Conservation (phyloP, 1,140 invertebrate genomes). For the Drosophila pallidifrons region DNA sequence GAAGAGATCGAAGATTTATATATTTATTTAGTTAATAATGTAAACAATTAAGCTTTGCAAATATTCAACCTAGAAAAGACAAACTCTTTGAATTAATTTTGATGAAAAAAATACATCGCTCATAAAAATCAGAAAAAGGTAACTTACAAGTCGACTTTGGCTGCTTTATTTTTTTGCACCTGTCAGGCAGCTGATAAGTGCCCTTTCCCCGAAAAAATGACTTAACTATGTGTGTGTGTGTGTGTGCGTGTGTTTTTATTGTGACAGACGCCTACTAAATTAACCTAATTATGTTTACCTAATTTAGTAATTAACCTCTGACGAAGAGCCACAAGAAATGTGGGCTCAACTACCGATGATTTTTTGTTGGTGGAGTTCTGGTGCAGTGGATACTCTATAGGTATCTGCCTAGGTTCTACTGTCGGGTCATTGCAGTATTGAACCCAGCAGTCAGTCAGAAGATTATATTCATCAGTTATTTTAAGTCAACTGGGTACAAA, state of each 20-base stretch:
- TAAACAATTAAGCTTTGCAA: too few species aligned
- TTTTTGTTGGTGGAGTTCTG: slow-evolving; percentile 10
- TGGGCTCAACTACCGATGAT: slow-evolving; percentile 42
- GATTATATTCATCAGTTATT: too few species aligned
- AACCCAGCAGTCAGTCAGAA: too few species aligned
- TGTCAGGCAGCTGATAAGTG: slow-evolving; percentile 54
- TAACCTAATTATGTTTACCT: slow-evolving; percentile 82
- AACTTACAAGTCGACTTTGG: slow-evolving; percentile 4
- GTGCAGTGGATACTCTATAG: too few species aligned
- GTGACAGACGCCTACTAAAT: slow-evolving; percentile 57
- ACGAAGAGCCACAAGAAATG: slow-evolving; percentile 60
- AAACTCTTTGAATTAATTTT: too few species aligned
- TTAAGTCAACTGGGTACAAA: too few species aligned
- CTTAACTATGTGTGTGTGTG: slow-evolving; percentile 38
- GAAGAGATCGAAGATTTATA: background rate
- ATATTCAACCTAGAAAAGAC: too few species aligned
- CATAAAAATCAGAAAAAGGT: background rate
- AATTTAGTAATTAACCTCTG: slow-evolving; percentile 78
- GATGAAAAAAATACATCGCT: too few species aligned
- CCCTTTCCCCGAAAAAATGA: slow-evolving; percentile 32
- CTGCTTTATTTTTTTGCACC: slow-evolving; percentile 34
- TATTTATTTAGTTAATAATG: too few species aligned
- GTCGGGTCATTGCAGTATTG: too few species aligned
- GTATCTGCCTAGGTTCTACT: too few species aligned
- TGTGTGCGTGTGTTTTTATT: slow-evolving; percentile 36